phyloP scores from a whole-genome alignment of 2,888 invertebrate genomes.

The Drosophila dives region DNA sequence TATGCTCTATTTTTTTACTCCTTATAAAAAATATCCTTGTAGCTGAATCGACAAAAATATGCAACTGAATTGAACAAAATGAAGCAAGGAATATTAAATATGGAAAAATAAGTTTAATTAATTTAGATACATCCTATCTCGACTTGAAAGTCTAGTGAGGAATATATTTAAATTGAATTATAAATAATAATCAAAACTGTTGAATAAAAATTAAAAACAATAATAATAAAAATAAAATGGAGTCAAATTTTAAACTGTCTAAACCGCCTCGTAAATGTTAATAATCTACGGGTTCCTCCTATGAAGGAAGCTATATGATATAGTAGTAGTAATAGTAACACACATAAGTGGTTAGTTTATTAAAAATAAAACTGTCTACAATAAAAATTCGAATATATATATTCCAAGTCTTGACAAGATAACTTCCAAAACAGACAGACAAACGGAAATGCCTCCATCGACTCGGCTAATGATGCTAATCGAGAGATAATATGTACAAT shows the following conservation, averaged over 20 bases:
- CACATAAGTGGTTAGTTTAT: no score
- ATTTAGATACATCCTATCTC: background rate
- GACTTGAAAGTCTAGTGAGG: background rate
- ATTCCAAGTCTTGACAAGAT: no score
- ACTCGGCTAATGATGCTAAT: background rate
- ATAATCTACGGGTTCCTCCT: no score
- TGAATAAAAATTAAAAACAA: background rate
- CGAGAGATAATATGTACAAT: background rate
- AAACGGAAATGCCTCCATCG: no score
- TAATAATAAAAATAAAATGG: background rate
- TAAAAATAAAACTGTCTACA: no score
- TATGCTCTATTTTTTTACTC: conserved; percentile 17
- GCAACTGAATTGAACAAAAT: background rate
- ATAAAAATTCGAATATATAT: background rate
- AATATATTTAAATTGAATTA: background rate
- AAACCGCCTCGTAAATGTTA: no score
- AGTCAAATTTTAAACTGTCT: background rate
- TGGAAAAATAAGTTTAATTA: background rate
- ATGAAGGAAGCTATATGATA: no score
- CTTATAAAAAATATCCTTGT: no score
- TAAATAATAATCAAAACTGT: background rate
- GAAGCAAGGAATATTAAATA: background rate
- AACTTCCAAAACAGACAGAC: background rate
- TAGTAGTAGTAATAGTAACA: no score
- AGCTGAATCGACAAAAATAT: background rate